These are phyloP conservation scores for silkworm (Bombyx mori) DNA, from an alignment of 1,140 invertebrate genomes.

Conservation along the genomic window DNA sequence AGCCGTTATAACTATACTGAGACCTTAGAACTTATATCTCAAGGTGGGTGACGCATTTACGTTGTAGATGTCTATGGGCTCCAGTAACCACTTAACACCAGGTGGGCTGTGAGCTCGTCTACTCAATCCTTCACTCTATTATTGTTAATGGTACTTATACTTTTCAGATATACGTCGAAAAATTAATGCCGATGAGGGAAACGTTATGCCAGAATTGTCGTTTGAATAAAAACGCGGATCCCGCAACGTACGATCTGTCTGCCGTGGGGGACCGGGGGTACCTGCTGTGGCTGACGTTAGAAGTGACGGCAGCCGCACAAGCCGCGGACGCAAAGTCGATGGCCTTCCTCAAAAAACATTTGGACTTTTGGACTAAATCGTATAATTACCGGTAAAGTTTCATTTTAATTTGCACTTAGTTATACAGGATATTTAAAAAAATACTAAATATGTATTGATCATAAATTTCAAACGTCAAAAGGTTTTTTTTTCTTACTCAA, in stretches of 20 bases:
- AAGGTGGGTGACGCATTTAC: too few relatives aligned
- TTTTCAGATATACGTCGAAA: slow-evolving; percentile 80
- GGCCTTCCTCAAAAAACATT: slow-evolving; percentile 80
- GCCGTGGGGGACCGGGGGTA: slow-evolving; percentile 83
- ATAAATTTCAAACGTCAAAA: neutral
- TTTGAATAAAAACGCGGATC: slow-evolving; percentile 53
- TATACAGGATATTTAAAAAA: too few relatives aligned
- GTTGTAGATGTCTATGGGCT: too few relatives aligned
- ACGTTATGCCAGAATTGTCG: slow-evolving; percentile 44
- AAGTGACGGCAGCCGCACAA: slow-evolving; percentile 79
- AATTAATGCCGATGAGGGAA: slow-evolving; percentile 79
- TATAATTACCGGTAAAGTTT: slow-evolving; percentile 78
- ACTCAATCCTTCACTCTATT: too few relatives aligned
- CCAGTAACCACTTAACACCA: too few relatives aligned
- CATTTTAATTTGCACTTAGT: neutral
- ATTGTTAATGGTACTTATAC: too few relatives aligned
- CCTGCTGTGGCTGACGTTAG: slow-evolving; percentile 84
- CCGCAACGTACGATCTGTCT: slow-evolving; percentile 78
- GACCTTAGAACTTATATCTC: too few relatives aligned
- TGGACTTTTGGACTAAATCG: slow-evolving; percentile 82
- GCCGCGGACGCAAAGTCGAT: slow-evolving; percentile 75
- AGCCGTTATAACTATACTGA: too few relatives aligned
- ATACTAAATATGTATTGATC: neutral
- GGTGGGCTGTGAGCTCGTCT: too few relatives aligned
- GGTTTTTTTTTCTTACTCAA: neutral